Evolutionary conservation across 1,140 invertebrate species (phyloP).

Genomic region (Trachymyrmex septentrionalis): DNA sequence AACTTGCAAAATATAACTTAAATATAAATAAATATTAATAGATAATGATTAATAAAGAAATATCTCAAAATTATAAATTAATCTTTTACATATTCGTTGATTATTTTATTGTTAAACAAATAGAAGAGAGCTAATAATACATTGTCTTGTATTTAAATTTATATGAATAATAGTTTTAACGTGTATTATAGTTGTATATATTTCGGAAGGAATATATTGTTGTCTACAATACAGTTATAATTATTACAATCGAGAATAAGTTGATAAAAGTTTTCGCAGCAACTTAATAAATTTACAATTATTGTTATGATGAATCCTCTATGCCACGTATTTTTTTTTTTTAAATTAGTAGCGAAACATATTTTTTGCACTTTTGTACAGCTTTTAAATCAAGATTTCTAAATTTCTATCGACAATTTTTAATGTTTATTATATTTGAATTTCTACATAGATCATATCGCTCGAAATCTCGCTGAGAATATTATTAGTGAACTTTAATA

Average conservation of each 20-base stretch:
- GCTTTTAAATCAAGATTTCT: no score
- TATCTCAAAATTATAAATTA: background rate
- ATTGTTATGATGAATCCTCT: background rate
- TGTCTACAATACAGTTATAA: background rate
- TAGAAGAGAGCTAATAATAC: background rate
- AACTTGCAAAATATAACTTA: background rate
- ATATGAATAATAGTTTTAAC: background rate
- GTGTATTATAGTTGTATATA: no score
- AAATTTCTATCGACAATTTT: no score
- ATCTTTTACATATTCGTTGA: constrained; percentile 1
- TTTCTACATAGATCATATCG: background rate
- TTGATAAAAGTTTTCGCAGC: background rate
- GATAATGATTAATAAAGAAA: background rate
- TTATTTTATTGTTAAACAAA: background rate
- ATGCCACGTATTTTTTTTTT: no score
- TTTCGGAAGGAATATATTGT: background rate
- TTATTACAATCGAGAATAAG: background rate
- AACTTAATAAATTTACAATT: background rate
- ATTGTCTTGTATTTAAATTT: background rate
- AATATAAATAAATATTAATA: background rate
- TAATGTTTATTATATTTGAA: background rate
- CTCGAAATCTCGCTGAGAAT: no score
- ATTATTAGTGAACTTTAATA: no score
- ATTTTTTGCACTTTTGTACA: no score
- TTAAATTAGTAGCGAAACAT: no score